A percentile compares a stretch with the other conserved stretches of the same genome.
Evolutionary conservation across 2,797 vertebrate species (phyloP).

Genomic region (Coilia nasus): DNA sequence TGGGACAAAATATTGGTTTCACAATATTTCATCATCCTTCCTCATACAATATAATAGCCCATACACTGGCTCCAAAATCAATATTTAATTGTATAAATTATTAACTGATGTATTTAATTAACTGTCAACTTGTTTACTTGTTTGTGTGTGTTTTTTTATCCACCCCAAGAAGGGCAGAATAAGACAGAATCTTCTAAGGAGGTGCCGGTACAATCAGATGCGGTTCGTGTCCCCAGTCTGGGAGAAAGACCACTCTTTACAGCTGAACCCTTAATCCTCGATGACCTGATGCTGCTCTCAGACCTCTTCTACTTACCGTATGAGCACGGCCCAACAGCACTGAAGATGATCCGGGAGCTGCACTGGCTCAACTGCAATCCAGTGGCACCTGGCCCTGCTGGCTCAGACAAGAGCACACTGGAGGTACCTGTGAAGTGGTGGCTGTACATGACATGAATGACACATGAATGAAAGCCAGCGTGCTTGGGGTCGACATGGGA

Average conservation of each 20-base stretch:
- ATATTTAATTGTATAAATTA: too few relatives aligned
- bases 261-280: constrained; percentile 88
- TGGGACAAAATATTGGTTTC: too few relatives aligned
- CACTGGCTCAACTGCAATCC: constrained; percentile 91
- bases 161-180: constrained; percentile 44
- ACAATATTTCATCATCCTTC: too few relatives aligned
- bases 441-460: too few relatives aligned
- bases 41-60: too few relatives aligned
- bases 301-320: constrained; percentile 98
- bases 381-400: constrained; percentile 77
- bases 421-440: constrained; percentile 46
- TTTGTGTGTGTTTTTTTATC: background rate
- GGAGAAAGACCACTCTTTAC: constrained; percentile 91
- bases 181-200: constrained; percentile 76
- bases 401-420: constrained; percentile 79
- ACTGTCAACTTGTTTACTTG: background rate
- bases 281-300: constrained; percentile 90
- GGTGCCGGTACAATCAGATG: constrained; percentile 95
- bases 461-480: too few relatives aligned
- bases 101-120: too few relatives aligned
- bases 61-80: too few relatives aligned
- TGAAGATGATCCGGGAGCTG: constrained; percentile 90
- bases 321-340: constrained; percentile 88
- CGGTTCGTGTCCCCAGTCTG: constrained; percentile 80
- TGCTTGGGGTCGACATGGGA: too few relatives aligned